Evolutionary conservation across 2,888 invertebrate species (phyloP), one percentile per base, ranked within the genome.

Genomic region (Axea sp.): DNA sequence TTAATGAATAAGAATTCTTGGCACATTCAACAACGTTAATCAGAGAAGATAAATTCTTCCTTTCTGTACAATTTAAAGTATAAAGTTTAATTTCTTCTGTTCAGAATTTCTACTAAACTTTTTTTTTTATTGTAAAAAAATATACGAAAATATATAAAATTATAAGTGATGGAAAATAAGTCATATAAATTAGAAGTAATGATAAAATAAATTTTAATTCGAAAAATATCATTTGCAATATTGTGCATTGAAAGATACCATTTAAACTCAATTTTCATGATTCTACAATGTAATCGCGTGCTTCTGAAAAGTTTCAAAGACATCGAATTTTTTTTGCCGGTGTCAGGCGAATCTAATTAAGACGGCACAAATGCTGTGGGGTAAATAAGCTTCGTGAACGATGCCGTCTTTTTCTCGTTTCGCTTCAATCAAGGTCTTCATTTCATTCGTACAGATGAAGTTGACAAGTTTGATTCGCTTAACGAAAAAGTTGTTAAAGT

Each of bases 1-100:
- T n/a, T n/a, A n/a, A n/a, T n/a, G n/a, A 60, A 35, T 60, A 17
- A 35, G 49, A 62, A 62, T 49, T 62, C 60, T 30, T 11, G 8
- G n/a, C 39, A 11, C 60, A 49, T 39, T 31, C 30, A 31, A 19
- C 4, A 5, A 19, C 19, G 49, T 49, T 62, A 62, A 62, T 62
- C 30, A 62, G 31, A 19, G 49, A 17, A 37, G 39, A 62, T 22
- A 39, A 47, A 31, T 26, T 59, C 26, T 33, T 35, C 45, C 26
- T 43, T 45, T 33, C 26, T 26, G 14, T 33, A 17, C 22, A 59
- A 59, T 59, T 59, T 43, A 45, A 55, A 26, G 11, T 41, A 9
- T 9, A 57, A 57, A 59, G 45, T 59, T 45, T 45, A 45, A 45
- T 59, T 45, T 14, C 59, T 37, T 14, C 7, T 30, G 49, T 30